These are phyloP conservation scores for Oxygymnocypris stewartii DNA, from an alignment of 2,113 vertebrate genomes.

Conservation along the genomic window DNA sequence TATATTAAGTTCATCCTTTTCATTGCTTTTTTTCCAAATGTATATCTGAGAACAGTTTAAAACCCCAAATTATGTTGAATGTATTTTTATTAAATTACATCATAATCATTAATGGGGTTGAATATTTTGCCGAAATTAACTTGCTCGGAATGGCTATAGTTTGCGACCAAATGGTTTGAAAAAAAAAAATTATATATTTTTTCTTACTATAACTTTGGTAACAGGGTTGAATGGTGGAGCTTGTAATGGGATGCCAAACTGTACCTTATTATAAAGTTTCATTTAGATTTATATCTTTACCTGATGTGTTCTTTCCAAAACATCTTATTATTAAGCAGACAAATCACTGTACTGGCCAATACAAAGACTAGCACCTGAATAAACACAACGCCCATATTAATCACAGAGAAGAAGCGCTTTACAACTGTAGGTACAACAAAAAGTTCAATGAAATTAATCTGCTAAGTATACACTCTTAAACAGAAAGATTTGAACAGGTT, in stretches of 20 bases:
- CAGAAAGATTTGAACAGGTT: background rate
- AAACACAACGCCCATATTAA: background rate
- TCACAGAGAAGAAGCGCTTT: background rate
- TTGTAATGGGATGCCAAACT: background rate
- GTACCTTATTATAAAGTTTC: background rate
- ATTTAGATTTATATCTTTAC: background rate
- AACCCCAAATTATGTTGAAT: background rate
- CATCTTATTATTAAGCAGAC: background rate
- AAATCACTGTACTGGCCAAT: background rate
- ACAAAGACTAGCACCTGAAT: constrained; percentile 9
- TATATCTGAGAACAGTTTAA: background rate
- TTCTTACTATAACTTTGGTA: background rate
- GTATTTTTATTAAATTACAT: background rate
- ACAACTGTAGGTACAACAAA: background rate
- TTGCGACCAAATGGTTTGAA: background rate
- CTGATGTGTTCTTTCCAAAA: background rate
- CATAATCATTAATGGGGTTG: background rate
- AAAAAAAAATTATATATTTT: background rate
- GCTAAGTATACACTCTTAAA: background rate
- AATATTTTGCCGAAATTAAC: background rate
- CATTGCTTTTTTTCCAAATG: background rate
- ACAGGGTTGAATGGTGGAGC: background rate
- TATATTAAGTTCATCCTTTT: background rate
- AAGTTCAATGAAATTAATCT: background rate
- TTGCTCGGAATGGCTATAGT: background rate